These are phyloP conservation scores for Vulpes vulpes DNA, from an alignment of 2,113 vertebrate species.

Conservation along the genomic window DNA sequence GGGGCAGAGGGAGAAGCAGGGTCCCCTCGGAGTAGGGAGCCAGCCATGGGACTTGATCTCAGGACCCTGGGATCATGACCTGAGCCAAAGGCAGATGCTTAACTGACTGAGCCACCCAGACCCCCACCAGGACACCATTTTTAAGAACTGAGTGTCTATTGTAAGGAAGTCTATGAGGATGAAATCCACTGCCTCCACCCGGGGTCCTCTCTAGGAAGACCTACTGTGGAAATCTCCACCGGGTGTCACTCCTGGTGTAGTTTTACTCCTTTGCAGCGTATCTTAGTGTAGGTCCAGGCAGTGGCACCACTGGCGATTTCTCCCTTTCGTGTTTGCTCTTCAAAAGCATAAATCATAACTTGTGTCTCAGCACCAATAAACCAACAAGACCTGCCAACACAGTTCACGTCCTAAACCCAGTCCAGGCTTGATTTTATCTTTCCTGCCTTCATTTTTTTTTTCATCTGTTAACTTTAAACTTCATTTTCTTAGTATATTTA, in stretches of 20 bases:
- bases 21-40: too few species aligned
- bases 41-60: too few species aligned
- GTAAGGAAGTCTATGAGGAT: not conserved
- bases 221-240: not conserved
- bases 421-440: not conserved
- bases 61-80: too few species aligned
- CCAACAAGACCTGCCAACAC: not conserved
- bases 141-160: not conserved
- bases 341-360: not conserved
- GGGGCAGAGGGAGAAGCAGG: too few species aligned
- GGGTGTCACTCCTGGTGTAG: not conserved
- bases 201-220: not conserved
- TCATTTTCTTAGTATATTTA: not conserved
- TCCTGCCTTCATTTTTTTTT: not conserved
- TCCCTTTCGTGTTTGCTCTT: not conserved
- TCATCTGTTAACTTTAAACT: not conserved
- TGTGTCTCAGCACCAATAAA: not conserved
- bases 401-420: not conserved
- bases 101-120: too few species aligned
- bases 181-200: not conserved
- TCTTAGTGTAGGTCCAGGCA: not conserved
- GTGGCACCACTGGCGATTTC: not conserved
- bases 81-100: too few species aligned
- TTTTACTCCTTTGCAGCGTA: not conserved
- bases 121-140: not conserved